phyloP scores from a whole-genome alignment of 2,888 invertebrate species.

The Sympetrum striolatum region DNA sequence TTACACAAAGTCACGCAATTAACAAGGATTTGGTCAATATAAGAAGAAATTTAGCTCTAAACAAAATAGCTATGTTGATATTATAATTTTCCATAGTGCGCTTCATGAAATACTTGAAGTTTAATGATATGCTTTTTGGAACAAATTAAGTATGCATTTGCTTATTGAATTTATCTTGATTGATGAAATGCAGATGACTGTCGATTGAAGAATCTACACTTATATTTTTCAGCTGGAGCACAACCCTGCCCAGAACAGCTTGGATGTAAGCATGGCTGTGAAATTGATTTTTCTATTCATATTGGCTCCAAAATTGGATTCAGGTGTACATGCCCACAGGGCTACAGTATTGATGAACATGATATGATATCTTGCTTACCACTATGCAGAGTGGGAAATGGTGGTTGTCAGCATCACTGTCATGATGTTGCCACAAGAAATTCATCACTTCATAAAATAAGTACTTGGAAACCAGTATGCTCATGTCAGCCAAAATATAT shows the following conservation, averaged over 20 bases:
- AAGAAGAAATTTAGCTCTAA: neutral
- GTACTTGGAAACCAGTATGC: slow-evolving; percentile 52
- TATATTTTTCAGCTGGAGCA: too few relatives aligned
- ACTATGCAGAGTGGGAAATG: slow-evolving; percentile 57
- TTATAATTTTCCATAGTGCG: neutral
- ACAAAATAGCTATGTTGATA: neutral
- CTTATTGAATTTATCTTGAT: too few relatives aligned
- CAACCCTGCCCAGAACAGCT: too few relatives aligned
- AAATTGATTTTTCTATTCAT: too few relatives aligned
- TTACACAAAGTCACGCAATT: too few relatives aligned
- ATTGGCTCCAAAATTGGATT: neutral
- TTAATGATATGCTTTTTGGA: too few relatives aligned
- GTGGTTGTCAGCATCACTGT: slow-evolving; percentile 58
- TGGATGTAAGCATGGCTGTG: too few relatives aligned
- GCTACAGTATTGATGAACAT: neutral
- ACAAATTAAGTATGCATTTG: too few relatives aligned
- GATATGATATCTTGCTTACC: slow-evolving; percentile 33
- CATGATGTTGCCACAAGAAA: slow-evolving; percentile 52
- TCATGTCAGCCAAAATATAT: too few relatives aligned
- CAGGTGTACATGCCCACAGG: slow-evolving; percentile 16
- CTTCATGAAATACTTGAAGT: neutral
- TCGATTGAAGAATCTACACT: too few relatives aligned
- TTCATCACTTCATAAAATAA: neutral
- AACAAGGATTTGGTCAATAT: too few relatives aligned
- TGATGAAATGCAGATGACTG: too few relatives aligned